These are phyloP conservation scores for Caenorhabditis latens DNA, from an alignment of 1,140 invertebrate genomes.

Conservation along the genomic window DNA sequence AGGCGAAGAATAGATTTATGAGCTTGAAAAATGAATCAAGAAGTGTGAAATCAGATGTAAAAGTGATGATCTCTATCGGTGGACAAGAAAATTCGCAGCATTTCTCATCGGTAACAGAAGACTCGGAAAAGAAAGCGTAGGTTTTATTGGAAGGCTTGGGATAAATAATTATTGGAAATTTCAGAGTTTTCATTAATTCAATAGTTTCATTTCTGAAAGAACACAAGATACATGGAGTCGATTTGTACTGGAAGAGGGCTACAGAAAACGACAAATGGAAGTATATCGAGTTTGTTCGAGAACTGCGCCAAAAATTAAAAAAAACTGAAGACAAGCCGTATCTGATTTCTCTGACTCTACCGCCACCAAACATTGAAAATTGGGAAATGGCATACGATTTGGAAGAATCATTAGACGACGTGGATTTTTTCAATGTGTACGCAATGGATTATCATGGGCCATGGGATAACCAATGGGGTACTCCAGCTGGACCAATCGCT, in stretches of 20 bases:
- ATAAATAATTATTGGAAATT: not conserved
- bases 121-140: not conserved
- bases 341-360: not conserved
- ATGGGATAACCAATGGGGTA: constrained; percentile 37
- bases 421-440: constrained; percentile 21
- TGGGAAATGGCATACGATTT: constrained; percentile 5
- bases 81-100: not conserved
- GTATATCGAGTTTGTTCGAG: not conserved
- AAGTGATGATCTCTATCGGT: constrained; percentile 18
- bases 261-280: not conserved
- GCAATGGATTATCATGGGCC: constrained; percentile 31
- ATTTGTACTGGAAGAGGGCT: not conserved
- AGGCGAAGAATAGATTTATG: not conserved
- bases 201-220: not conserved
- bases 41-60: not conserved
- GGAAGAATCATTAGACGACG: not conserved
- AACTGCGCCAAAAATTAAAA: not conserved
- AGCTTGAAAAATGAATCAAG: not conserved
- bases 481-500: constrained; percentile 5
- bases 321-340: not conserved
- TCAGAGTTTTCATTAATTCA: not conserved
- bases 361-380: not conserved
- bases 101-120: not conserved
- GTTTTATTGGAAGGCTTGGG: not conserved
- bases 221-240: not conserved